Evolutionary conservation across 2,888 invertebrate genomes (phyloP).

Genomic region (Andrena dorsata): DNA sequence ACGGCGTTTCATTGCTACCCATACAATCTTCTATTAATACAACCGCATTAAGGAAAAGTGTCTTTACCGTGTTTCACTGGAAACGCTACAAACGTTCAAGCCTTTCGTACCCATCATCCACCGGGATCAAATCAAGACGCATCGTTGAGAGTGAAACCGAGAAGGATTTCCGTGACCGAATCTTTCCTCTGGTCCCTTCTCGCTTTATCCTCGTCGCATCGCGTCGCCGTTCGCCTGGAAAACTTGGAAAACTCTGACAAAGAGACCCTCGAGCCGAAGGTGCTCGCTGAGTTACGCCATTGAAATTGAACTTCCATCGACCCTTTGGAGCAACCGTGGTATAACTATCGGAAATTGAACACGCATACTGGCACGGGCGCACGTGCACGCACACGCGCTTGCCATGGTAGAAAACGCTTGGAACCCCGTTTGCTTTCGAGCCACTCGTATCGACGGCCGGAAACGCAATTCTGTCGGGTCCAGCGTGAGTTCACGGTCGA

Average conservation of each 20-base stretch:
- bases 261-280: constrained; percentile 65
- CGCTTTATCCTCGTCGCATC: constrained; percentile 59
- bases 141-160: constrained; percentile 28
- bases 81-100: background rate
- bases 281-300: constrained; percentile 70
- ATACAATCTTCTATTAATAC: no score
- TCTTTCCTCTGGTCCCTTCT: constrained; percentile 55
- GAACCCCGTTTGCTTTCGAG: constrained; percentile 48
- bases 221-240: constrained; percentile 53
- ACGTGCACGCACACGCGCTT: constrained; percentile 27
- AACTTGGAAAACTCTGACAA: constrained; percentile 76
- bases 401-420: constrained; percentile 54
- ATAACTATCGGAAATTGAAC: constrained; percentile 79
- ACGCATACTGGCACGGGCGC: constrained; percentile 60
- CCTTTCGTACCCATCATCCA: background rate
- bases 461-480: constrained; percentile 62
- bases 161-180: constrained; percentile 48
- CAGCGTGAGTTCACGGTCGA: constrained; percentile 50
- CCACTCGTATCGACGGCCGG: constrained; percentile 49
- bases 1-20: no score
- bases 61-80: background rate
- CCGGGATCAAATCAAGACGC: constrained; percentile 8
- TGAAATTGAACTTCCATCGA: constrained; percentile 78
- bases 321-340: constrained; percentile 74
- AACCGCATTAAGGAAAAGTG: no score